A percentile compares a stretch with the other conserved stretches of the same genome.
These are phyloP conservation scores for Trachymyrmex cornetzi DNA, from an alignment of 1,140 invertebrate species.

Conservation along the genomic window DNA sequence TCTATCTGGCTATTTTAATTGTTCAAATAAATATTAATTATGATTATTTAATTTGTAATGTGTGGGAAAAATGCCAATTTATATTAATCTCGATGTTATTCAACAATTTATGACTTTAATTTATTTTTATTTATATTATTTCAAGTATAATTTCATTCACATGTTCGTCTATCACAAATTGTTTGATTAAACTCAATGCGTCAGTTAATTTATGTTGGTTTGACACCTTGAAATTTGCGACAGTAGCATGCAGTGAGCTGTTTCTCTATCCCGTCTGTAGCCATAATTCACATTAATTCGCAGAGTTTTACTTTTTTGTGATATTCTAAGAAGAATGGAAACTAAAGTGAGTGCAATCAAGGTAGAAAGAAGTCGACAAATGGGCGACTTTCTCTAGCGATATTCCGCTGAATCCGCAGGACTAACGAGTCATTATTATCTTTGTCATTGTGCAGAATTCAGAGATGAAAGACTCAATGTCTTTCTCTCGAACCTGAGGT, in stretches of 20 bases:
- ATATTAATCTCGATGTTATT: not conserved
- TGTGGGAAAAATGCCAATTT: not conserved
- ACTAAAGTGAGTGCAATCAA: slow-evolving; percentile 59
- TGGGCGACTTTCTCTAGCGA: slow-evolving; percentile 27
- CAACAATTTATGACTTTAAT: not conserved
- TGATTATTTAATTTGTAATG: not conserved
- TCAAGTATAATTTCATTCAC: not conserved
- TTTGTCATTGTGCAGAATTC: slow-evolving; percentile 59
- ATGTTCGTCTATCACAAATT: not conserved
- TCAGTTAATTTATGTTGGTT: not conserved
- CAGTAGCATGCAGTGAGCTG: not conserved
- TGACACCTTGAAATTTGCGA: not conserved
- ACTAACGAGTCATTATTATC: slow-evolving; percentile 76
- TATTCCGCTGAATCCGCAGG: slow-evolving; percentile 35
- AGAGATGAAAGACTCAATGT: not conserved
- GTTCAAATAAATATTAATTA: slow-evolving; percentile 1
- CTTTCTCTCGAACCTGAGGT: not conserved
- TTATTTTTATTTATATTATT: not conserved
- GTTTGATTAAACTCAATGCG: not conserved
- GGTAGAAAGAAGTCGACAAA: slow-evolving; percentile 63
- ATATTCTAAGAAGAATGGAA: slow-evolving; percentile 5
- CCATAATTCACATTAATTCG: slow-evolving; percentile 38
- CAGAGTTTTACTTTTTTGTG: not conserved
- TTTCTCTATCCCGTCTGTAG: not conserved
- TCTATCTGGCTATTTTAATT: not conserved